Evolutionary conservation across 2,113 vertebrate species (phyloP).

Genomic region (Phyllopteryx taeniolatus): DNA sequence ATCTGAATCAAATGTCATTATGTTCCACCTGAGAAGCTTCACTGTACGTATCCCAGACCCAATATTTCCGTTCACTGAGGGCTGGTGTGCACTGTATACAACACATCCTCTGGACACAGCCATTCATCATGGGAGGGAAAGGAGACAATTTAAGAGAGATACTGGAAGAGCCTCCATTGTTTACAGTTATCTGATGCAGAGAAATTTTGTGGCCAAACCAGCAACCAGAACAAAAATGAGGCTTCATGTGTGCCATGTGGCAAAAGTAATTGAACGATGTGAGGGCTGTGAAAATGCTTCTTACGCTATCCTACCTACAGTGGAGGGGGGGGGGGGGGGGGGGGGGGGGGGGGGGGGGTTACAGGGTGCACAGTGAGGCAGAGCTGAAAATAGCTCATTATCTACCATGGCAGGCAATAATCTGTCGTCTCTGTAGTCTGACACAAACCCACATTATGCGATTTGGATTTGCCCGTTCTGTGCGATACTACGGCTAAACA

Average conservation of each 20-base stretch:
- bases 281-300: slow-evolving; percentile 22
- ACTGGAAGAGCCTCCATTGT: slow-evolving; percentile 32
- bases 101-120: background rate
- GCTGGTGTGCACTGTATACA: background rate
- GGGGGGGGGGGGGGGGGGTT: slow-evolving; percentile 4
- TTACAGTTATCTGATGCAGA: slow-evolving; percentile 34
- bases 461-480: slow-evolving; percentile 27
- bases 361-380: slow-evolving; percentile 33
- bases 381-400: slow-evolving; percentile 63
- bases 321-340: no score
- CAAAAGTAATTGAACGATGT: slow-evolving; percentile 11
- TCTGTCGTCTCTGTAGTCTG: slow-evolving; percentile 39
- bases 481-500: background rate
- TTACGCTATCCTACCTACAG: slow-evolving; percentile 33
- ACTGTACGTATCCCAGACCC: background rate
- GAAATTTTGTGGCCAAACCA: background rate
- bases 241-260: slow-evolving; percentile 24
- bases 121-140: slow-evolving; percentile 15
- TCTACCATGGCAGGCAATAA: slow-evolving; percentile 32
- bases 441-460: slow-evolving; percentile 36
- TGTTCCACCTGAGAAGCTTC: background rate
- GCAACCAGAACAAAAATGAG: slow-evolving; percentile 28
- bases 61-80: slow-evolving; percentile 3
- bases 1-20: background rate
- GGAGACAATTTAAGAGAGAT: slow-evolving; percentile 5